These are phyloP conservation scores for Dasyprocta punctata DNA, from an alignment of 2,113 vertebrate genomes.

Conservation along the genomic window DNA sequence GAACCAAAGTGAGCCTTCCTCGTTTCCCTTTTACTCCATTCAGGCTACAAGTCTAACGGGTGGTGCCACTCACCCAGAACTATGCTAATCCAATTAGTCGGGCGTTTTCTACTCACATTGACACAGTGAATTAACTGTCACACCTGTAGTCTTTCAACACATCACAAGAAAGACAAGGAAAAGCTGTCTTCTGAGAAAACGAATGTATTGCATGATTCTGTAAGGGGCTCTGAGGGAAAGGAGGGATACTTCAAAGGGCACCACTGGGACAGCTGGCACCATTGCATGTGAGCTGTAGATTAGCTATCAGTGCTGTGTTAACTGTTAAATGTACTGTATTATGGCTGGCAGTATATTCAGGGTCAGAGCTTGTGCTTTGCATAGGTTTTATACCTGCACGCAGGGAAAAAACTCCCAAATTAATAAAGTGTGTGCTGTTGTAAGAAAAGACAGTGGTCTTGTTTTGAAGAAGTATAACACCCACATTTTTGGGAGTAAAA, in stretches of 20 bases:
- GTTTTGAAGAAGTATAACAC: not conserved
- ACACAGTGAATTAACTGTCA: not conserved
- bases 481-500: not conserved
- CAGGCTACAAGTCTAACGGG: not conserved
- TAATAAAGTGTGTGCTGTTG: not conserved
- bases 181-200: not conserved
- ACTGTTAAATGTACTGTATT: not conserved
- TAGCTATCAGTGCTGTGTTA: not conserved
- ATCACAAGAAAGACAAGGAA: not conserved
- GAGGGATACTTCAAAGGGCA: not conserved
- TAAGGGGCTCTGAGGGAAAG: not conserved
- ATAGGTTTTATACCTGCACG: not conserved
- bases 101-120: not conserved
- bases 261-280: not conserved
- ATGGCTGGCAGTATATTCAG: not conserved
- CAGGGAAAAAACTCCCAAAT: not conserved
- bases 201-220: not conserved
- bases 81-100: not conserved
- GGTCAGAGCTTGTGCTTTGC: not conserved
- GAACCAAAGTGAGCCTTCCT: not conserved
- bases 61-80: not conserved
- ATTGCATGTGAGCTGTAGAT: not conserved
- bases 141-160: not conserved
- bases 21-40: not conserved
- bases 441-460: not conserved